Percentiles rank a stretch among this genome's conserved stretches.
These are phyloP conservation scores for Xanthia togata DNA, from an alignment of 2,888 invertebrate genomes.

Conservation along the genomic window DNA sequence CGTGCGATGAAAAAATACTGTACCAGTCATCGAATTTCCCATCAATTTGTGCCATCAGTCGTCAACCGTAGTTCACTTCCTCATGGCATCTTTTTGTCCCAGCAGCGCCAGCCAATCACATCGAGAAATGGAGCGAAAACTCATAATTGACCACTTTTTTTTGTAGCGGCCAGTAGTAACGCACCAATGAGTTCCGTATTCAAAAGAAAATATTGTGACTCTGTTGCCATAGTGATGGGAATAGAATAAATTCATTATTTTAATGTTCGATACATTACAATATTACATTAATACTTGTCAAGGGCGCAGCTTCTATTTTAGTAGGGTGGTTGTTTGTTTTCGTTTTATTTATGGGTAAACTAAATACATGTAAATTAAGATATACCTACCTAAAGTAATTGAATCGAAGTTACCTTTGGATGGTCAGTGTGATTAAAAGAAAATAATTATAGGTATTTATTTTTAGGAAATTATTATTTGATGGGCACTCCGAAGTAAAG, in stretches of 20 bases:
- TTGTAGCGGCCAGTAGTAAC: constrained; percentile 51
- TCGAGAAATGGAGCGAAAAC: constrained; percentile 82
- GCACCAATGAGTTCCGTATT: constrained; percentile 75
- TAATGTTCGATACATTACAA: constrained; percentile 1
- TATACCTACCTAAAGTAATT: constrained; percentile 16
- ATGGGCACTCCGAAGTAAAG: not conserved
- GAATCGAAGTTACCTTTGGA: constrained; percentile 18
- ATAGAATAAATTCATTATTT: constrained; percentile 18
- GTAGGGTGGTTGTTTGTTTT: not conserved
- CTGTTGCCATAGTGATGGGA: constrained; percentile 42
- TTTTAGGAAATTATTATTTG: constrained; percentile 11
- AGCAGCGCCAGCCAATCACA: constrained; percentile 75
- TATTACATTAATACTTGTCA: not conserved
- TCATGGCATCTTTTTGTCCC: constrained; percentile 76
- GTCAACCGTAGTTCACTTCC: constrained; percentile 79
- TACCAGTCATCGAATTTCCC: constrained; percentile 64
- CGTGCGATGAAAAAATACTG: no score
- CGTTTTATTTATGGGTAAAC: constrained; percentile 23
- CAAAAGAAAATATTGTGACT: constrained; percentile 61
- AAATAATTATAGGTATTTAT: not conserved
- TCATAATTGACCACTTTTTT: constrained; percentile 81
- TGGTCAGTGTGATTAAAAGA: constrained; percentile 16
- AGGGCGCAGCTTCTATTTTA: constrained; percentile 14
- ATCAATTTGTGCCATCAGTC: constrained; percentile 75
- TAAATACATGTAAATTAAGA: not conserved